Conservation (phyloP, 1,140 invertebrate species). For the Mizuhopecten yessoensis region DNA sequence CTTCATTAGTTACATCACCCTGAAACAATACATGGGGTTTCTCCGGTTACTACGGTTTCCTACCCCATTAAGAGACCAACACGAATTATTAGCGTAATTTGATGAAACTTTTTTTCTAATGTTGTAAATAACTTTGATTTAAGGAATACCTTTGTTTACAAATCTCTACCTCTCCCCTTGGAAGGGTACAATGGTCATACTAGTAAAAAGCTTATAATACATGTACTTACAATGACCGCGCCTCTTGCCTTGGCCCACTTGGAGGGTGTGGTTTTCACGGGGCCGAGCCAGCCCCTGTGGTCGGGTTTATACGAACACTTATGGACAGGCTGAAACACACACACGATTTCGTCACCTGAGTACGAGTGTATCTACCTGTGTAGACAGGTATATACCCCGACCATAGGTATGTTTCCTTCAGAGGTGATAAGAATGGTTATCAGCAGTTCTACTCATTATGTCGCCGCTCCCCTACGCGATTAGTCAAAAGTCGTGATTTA, state of each 20-base stretch:
- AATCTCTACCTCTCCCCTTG: no score
- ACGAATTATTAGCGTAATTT: no score
- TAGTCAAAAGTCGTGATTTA: neutral
- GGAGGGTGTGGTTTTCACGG: conserved; percentile 44
- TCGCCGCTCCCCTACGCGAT: neutral
- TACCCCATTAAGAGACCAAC: no score
- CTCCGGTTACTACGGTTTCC: no score
- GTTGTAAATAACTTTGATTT: no score
- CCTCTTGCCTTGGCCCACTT: conserved; percentile 53
- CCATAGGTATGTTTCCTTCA: neutral
- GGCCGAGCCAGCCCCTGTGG: conserved; percentile 47
- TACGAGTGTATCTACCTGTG: neutral
- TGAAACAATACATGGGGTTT: no score
- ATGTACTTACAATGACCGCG: conserved; percentile 48
- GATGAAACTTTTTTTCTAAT: no score
- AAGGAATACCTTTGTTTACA: no score
- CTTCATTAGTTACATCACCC: no score
- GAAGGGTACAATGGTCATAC: no score
- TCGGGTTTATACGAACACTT: conserved; percentile 44
- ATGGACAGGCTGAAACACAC: conserved; percentile 45
- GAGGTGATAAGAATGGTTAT: neutral
- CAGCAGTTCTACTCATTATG: neutral
- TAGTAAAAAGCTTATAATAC: no score
- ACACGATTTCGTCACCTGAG: neutral
- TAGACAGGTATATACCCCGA: neutral